Evolutionary conservation across 2,888 invertebrate species (phyloP), one percentile per base, ranked within the genome.

Genomic region (Adineta ricciae): DNA sequence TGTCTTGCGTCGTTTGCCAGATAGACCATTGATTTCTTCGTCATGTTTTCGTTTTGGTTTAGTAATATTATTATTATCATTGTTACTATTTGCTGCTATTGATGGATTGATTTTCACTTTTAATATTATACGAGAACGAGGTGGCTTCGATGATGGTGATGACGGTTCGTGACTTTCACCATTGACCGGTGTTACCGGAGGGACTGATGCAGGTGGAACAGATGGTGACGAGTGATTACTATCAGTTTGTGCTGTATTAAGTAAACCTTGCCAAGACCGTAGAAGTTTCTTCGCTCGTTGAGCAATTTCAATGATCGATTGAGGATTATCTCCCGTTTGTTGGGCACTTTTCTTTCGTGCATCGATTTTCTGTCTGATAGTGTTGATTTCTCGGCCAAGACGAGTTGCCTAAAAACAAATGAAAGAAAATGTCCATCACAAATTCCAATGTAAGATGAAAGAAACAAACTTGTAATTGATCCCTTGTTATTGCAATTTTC

Each of bases 371-470:
- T 41, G 78, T n/a, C 78, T 38, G 7, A 78, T 78, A 2, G 38
- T 41, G n/a, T 78, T 78, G 5, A 78, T 78, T 78, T 78, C 78
- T n/a, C 78, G 41, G n/a, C 78, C 78, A 78, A 78, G 78, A 24
- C 78, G 38, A 78, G 78, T 78, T n/a, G 78, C 11, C 78, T 78
- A 41, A 8, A 46, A 8, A 21, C 24, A 16, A 41, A 78, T 14
- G 41, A 78, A 21, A n/a, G n/a, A n/a, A n/a, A n/a, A n/a, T n/a
- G n/a, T n/a, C n/a, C n/a, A n/a, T n/a, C n/a, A n/a, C n/a, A n/a
- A n/a, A n/a, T n/a, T n/a, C n/a, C n/a, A n/a, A n/a, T n/a, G n/a
- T n/a, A n/a, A n/a, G n/a, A n/a, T n/a, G 21, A 38, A 2, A 73
- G 21, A 38, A 19, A 73, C 78, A 41, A 78, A 41, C 78, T 24